A percentile compares a stretch with the other conserved stretches of the same genome.
Conservation (phyloP, 2,888 invertebrate species). For the Notocelia uddmanniana region DNA sequence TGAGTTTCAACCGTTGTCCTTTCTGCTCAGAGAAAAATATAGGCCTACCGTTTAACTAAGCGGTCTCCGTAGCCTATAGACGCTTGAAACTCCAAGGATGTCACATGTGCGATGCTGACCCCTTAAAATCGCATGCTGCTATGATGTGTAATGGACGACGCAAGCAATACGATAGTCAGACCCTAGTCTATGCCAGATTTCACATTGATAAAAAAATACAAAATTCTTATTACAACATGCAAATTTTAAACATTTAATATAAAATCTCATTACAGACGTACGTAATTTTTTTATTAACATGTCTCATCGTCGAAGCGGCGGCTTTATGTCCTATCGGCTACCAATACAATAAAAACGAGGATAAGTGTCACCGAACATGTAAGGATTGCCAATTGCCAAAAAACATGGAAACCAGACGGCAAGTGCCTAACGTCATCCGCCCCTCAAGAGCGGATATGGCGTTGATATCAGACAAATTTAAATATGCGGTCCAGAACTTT, state of each 20-base stretch:
- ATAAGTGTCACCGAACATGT: not conserved
- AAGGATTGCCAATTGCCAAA: not conserved
- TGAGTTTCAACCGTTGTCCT: too few relatives aligned
- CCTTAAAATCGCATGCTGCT: too few relatives aligned
- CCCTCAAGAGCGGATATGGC: not conserved
- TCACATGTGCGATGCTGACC: too few relatives aligned
- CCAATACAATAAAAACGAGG: not conserved
- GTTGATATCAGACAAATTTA: not conserved
- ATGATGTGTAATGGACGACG: not conserved
- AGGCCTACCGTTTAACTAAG: too few relatives aligned
- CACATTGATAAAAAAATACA: not conserved
- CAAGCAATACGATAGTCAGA: not conserved
- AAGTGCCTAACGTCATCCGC: not conserved
- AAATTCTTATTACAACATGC: constrained; percentile 15
- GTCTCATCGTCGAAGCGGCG: not conserved
- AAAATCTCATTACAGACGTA: constrained; percentile 30
- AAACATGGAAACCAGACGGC: not conserved
- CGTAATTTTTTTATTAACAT: constrained; percentile 8
- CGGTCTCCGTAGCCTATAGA: too few relatives aligned
- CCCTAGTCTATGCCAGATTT: constrained; percentile 13
- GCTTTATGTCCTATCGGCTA: not conserved
- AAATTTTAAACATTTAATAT: constrained; percentile 25
- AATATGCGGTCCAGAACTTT: not conserved
- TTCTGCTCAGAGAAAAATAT: too few relatives aligned
- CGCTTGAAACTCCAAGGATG: too few relatives aligned